phyloP scores from a whole-genome alignment of 2,797 vertebrate species.

The Anabas testudineus region DNA sequence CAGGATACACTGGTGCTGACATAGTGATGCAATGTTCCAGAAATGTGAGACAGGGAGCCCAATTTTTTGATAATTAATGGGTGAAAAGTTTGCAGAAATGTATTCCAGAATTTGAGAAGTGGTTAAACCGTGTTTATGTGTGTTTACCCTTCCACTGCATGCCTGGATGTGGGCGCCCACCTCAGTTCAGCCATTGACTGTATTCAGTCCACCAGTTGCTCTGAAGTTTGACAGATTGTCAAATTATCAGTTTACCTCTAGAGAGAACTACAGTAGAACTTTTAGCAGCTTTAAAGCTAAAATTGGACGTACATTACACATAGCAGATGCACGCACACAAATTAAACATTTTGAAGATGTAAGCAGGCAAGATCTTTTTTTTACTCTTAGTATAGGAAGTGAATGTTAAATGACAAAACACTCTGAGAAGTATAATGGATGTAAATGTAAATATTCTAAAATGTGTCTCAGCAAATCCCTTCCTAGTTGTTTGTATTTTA shows the following conservation, averaged over 20 bases:
- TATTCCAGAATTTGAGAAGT: neutral
- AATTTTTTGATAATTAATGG: neutral
- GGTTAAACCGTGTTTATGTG: neutral
- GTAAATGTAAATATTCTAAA: constrained; percentile 6
- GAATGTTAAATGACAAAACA: neutral
- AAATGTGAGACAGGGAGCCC: neutral
- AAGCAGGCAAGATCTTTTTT: neutral
- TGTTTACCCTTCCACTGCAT: neutral
- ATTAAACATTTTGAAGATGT: neutral
- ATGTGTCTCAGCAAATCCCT: constrained; percentile 7
- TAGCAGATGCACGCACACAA: neutral
- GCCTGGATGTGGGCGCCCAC: neutral
- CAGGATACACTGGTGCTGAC: neutral
- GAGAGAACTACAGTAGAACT: neutral
- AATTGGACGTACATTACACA: neutral
- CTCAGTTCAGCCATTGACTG: no score
- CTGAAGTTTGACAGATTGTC: no score
- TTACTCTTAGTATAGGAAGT: neutral
- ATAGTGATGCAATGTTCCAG: neutral
- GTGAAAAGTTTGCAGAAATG: neutral
- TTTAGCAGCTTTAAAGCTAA: neutral
- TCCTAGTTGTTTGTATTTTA: constrained; percentile 4
- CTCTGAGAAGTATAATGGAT: constrained; percentile 9
- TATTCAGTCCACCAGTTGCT: no score
- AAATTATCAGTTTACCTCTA: no score